phyloP scores from a whole-genome alignment of 2,113 vertebrate genomes.

The Catharus minimus region DNA sequence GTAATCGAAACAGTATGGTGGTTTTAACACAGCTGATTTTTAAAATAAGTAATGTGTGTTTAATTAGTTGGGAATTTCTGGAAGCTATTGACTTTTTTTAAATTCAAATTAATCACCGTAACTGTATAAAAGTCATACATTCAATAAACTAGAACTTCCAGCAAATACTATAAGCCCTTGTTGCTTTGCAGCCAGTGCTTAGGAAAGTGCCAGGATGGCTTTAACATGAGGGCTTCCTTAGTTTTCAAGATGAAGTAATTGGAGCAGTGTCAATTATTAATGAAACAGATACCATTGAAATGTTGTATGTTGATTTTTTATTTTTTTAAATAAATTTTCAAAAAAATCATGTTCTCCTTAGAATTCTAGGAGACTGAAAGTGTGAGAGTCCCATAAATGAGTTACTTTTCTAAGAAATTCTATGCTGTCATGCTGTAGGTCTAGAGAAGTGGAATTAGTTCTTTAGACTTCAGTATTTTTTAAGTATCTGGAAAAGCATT shows the following conservation, averaged over 20 bases:
- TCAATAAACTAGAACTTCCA: not conserved
- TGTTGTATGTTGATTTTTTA: not conserved
- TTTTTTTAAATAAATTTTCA: not conserved
- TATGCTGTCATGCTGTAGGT: not conserved
- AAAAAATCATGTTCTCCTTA: not conserved
- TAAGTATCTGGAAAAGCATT: not conserved
- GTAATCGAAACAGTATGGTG: not conserved
- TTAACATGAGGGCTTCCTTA: not conserved
- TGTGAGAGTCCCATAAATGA: not conserved
- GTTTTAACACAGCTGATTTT: not conserved
- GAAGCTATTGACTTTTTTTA: not conserved
- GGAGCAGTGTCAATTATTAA: not conserved
- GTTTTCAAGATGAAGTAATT: not conserved
- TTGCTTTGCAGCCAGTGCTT: not conserved
- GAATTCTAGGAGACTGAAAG: not conserved
- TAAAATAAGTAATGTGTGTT: not conserved
- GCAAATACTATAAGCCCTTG: not conserved
- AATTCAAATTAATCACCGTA: not conserved
- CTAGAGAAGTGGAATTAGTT: not conserved
- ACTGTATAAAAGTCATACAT: not conserved
- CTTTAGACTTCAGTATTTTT: not conserved
- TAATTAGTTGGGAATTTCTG: conserved; percentile 8
- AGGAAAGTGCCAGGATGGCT: not conserved
- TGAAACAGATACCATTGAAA: not conserved
- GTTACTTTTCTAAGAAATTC: not conserved